Evolutionary conservation across 2,888 invertebrate species (phyloP).

Genomic region (Lasioglossum figueresi): DNA sequence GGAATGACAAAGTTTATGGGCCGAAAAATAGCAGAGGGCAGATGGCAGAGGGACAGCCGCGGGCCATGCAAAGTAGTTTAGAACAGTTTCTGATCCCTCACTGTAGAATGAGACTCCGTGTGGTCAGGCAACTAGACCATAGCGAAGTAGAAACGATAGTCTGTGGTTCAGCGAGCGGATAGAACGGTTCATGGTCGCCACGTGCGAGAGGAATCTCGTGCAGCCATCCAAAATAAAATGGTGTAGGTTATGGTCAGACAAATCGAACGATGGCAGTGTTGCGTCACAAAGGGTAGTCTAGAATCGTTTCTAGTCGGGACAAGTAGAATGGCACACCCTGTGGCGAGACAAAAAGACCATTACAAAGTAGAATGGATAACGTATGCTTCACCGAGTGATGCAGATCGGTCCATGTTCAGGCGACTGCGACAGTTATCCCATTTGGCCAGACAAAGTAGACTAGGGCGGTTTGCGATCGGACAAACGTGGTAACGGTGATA

Average conservation of each 20-base stretch:
- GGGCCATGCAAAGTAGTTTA: not conserved
- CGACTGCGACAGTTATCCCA: not conserved
- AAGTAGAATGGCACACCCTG: not conserved
- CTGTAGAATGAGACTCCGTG: not conserved
- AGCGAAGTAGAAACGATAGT: not conserved
- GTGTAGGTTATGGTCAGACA: not conserved
- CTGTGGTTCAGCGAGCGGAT: not conserved
- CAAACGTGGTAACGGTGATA: not conserved
- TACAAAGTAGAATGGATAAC: not conserved
- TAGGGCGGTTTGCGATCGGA: not conserved
- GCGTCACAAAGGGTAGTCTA: not conserved
- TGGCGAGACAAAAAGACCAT: not conserved
- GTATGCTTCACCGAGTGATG: not conserved
- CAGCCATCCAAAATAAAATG: not conserved
- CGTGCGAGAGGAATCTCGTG: accelerated
- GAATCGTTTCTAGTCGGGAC: not conserved
- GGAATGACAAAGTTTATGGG: not conserved
- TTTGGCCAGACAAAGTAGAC: not conserved
- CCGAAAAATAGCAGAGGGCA: not conserved
- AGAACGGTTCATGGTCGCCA: not conserved
- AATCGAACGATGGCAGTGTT: not conserved
- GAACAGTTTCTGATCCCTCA: not conserved
- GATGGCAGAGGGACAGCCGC: not conserved
- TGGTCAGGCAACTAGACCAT: not conserved
- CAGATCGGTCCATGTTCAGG: not conserved